A percentile compares a stretch with the other conserved stretches of the same genome.
These are phyloP conservation scores for Epizoanthus fatuus DNA, from an alignment of 92 coral and sea anemone genomes.

Conservation along the genomic window DNA sequence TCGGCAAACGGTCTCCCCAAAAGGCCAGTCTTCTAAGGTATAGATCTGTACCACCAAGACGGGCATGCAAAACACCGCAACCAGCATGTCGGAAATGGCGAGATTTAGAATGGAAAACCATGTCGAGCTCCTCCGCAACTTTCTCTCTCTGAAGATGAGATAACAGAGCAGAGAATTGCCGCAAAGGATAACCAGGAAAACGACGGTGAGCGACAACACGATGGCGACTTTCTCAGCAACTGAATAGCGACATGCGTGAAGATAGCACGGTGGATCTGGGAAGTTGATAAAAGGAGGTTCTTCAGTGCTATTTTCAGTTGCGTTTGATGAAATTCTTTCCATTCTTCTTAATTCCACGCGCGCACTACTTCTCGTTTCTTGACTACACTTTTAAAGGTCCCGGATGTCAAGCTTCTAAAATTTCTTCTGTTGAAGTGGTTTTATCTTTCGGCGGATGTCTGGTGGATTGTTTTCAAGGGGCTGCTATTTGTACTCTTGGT, in stretches of 20 bases:
- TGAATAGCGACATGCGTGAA: constrained; percentile 28
- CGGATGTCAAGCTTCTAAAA: background rate
- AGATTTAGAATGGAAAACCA: constrained; percentile 40
- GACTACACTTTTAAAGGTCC: background rate
- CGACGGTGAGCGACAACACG: background rate
- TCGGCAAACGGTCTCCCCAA: constrained; percentile 12
- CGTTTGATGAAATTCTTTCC: background rate
- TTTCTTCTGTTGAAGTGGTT: background rate
- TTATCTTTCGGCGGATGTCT: no score
- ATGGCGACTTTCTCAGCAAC: constrained; percentile 30
- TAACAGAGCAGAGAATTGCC: constrained; percentile 36
- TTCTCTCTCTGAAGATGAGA: constrained; percentile 27
- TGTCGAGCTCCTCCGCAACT: constrained; percentile 20
- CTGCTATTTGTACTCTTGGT: no score
- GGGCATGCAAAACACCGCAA: constrained; percentile 44
- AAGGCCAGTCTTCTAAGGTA: constrained; percentile 8
- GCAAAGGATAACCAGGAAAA: constrained; percentile 15
- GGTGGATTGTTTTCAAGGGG: no score
- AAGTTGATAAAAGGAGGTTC: background rate
- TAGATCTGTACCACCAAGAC: constrained; percentile 30
- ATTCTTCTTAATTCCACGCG: background rate
- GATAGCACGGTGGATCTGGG: background rate
- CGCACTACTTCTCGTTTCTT: background rate
- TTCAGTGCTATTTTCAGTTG: constrained; percentile 2
- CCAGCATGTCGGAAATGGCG: constrained; percentile 22